Base-by-base conservation (phyloP, 2,113 vertebrate species). In the Mastomys natalensis region DNA sequence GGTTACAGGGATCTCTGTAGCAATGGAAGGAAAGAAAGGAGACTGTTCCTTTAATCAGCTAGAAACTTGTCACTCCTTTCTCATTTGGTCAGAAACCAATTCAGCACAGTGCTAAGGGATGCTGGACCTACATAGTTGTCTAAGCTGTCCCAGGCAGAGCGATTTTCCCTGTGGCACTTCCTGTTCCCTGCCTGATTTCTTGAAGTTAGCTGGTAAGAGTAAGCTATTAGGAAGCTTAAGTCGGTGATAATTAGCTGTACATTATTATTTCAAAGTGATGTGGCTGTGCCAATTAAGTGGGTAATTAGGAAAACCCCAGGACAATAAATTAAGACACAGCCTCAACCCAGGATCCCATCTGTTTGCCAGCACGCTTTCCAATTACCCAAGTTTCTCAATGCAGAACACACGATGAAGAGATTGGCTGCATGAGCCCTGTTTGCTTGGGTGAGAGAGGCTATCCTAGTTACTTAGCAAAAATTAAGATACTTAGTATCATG, bases 291-390 rank as follows among this genome's bases (percentile, higher is more conserved):
- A 98, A 97, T 97, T 98, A 98, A 97, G 97, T 91, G 96, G 95
- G 96, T 98, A 97, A 98, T 98, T 97, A 98, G 96, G 96, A 98
- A 97, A 98, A 97, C 97, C 98, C 97, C 97, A 96, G 97, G 97
- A 98, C 97, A 96, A 97, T 98, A 98, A 97, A 97, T 98, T 98
- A 97, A 98, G 96, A 91, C 78, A 82, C 93, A 98, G 95, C 96
- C 96, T 96, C 97, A 97, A 97, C 96, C 94, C 90, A 97, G 87
- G 92, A 87, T 76, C 93, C 96, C 97, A 98, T 98, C 97, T 98
- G 98, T 95, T 97, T 93, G 66, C 62, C 89, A 82, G 95, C 84
- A 73, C 91, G 91, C 94, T 94, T 98, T 97, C 96, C 94, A 97
- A 98, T 98, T 96, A 98, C 94, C 89, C 94, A 81, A 91, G 48